Base-by-base conservation (phyloP, 2,888 invertebrate species). In the Nomada lathburiana region DNA sequence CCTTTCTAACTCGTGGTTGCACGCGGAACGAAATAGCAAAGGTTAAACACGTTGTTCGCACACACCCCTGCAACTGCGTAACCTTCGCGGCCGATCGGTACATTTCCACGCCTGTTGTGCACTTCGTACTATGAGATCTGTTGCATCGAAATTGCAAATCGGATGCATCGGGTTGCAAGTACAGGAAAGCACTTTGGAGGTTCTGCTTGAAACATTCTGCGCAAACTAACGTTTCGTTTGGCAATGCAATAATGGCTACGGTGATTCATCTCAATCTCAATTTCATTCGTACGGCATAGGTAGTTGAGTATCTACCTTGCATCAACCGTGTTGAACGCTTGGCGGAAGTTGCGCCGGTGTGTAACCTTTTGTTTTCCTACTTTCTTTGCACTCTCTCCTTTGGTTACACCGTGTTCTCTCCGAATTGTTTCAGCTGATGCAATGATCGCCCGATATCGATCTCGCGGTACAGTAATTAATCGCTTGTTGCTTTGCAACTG, bases 31-130 rank as follows among this genome's bases (percentile, higher is more conserved):
- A 81, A 83, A 90, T 89, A 90, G 85, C 84, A 91, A 91, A 91
- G 90, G 90, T 91, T 86, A 90, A 71, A 86, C 87, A 86, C 84
- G 73, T 87, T 70, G 83, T 60, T 78, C 81, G 72, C 86, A 78
- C 89, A 87, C 86, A 86, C 87, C 87, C 80, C 52, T 79, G 53
- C 62, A 68, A 76, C 74, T 80, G 79, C 81, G 80, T 82, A 84
- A 89, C 85, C 88, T 86, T 86, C 86, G 82, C 76, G 78, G 85
- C 68, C 72, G 85, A 87, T 78, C 75, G 86, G 36, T 52, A 73
- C 64, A 42, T 67, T 83, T 83, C 83, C 83, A 77, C 82, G 72
- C 76, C 72, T 68, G 23, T 69, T 42, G 4, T 23, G 50, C 75
- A 13, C 69, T 60, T 59, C 52, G n/a, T n/a, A 10, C 20, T 47